Percentiles rank a stretch among this genome's conserved stretches.
phyloP scores from a whole-genome alignment of 2,797 vertebrate species.

The Dromococcyx pavoninus region DNA sequence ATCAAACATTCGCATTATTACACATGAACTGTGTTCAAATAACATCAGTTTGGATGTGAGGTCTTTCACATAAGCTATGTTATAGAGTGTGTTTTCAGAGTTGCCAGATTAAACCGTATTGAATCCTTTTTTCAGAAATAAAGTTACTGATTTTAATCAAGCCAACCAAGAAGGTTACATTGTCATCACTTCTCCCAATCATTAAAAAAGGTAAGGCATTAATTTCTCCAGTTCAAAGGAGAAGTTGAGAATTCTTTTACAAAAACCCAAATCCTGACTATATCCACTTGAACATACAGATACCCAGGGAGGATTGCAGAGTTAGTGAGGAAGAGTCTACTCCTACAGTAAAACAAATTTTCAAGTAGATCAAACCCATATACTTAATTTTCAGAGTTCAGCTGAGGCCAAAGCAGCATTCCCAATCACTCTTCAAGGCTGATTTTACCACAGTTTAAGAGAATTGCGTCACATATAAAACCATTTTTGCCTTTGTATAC shows the following conservation, averaged over 20 bases:
- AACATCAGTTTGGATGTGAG: background rate
- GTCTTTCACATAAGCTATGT: background rate
- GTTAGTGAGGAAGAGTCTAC: background rate
- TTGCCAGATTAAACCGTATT: background rate
- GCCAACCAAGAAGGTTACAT: background rate
- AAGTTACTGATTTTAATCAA: background rate
- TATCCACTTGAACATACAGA: rapidly evolving
- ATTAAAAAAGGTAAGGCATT: background rate
- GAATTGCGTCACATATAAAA: background rate
- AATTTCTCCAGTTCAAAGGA: background rate
- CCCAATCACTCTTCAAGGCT: background rate
- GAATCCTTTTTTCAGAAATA: background rate
- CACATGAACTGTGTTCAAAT: background rate
- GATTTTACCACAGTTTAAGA: background rate
- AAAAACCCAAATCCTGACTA: background rate
- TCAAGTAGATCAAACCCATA: background rate
- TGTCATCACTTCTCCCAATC: background rate
- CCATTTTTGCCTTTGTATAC: background rate
- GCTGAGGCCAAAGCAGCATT: background rate
- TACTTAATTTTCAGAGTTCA: background rate
- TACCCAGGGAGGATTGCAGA: background rate
- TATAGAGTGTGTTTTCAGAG: background rate
- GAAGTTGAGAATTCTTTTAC: background rate
- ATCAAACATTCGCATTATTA: background rate
- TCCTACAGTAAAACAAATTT: background rate